These are phyloP conservation scores for Paraescarpia echinospica DNA, from an alignment of 1,140 invertebrate genomes.

Conservation along the genomic window DNA sequence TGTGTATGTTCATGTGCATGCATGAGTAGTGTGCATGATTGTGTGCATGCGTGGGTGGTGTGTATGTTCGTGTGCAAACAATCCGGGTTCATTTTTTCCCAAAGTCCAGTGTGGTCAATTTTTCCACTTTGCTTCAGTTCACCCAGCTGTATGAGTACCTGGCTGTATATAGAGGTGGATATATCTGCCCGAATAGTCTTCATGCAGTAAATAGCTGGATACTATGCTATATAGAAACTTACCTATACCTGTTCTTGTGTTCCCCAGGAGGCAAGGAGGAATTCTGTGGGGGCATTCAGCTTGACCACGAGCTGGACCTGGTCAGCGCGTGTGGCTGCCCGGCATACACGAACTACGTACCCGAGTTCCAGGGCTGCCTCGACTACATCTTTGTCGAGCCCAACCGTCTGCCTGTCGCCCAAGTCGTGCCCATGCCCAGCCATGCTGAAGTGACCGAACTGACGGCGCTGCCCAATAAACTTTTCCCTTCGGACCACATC, in stretches of 20 bases:
- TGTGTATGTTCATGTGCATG: too few relatives aligned
- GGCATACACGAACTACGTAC: conserved; percentile 83
- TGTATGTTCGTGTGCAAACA: too few relatives aligned
- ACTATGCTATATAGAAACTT: too few relatives aligned
- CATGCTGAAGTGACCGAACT: conserved; percentile 72
- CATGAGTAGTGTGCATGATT: too few relatives aligned
- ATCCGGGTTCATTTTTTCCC: too few relatives aligned
- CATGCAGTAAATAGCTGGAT: too few relatives aligned
- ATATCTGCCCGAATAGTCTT: too few relatives aligned
- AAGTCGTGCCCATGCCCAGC: conserved; percentile 77
- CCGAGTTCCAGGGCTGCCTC: conserved; percentile 79
- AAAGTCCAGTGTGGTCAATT: too few relatives aligned
- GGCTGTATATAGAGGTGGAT: too few relatives aligned
- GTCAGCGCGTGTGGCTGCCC: conserved; percentile 58
- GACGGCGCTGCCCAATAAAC: conserved; percentile 78
- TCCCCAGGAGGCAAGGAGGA: conserved; percentile 40
- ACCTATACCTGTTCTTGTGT: not conserved
- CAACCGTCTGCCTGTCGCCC: conserved; percentile 66
- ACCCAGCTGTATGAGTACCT: too few relatives aligned
- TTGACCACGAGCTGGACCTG: conserved; percentile 47
- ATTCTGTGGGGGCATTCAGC: conserved; percentile 35
- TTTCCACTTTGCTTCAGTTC: too few relatives aligned
- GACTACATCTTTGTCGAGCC: conserved; percentile 86
- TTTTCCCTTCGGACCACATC: conserved; percentile 91
- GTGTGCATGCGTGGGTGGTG: too few relatives aligned